Evolutionary conservation across 2,113 vertebrate genomes (phyloP).

Genomic region (Hipposideros armiger): DNA sequence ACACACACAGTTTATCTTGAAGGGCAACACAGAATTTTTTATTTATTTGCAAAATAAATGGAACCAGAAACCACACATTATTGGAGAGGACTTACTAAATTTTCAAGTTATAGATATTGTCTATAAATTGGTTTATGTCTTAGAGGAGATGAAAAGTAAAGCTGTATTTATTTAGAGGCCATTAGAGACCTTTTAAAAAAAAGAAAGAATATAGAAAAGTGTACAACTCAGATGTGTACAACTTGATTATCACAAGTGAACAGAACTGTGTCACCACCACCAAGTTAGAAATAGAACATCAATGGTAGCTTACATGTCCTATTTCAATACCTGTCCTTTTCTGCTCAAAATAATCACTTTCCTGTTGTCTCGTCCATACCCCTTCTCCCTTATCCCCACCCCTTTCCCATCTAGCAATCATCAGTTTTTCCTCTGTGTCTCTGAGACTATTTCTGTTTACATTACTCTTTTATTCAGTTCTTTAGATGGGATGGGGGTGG

Average conservation of each 20-base stretch:
- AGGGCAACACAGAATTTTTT: not conserved
- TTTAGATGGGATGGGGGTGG: too few relatives aligned
- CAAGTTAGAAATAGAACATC: not conserved
- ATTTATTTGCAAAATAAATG: not conserved
- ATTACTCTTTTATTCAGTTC: too few relatives aligned
- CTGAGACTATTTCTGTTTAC: too few relatives aligned
- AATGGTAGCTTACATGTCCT: not conserved
- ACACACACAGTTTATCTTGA: not conserved
- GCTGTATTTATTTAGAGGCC: not conserved
- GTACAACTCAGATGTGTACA: not conserved
- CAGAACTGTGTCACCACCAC: not conserved
- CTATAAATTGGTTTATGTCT: not conserved
- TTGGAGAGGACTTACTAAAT: not conserved
- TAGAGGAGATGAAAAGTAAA: not conserved
- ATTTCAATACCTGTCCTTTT: not conserved
- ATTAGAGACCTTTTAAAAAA: not conserved
- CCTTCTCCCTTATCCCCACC: too few relatives aligned
- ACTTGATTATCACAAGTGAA: not conserved
- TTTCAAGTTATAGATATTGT: not conserved
- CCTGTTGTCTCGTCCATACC: too few relatives aligned
- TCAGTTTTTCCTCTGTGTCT: too few relatives aligned
- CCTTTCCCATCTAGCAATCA: too few relatives aligned
- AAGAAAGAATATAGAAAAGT: not conserved
- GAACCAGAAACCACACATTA: not conserved
- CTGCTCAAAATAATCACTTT: not conserved